Evolutionary conservation across 37 sponge, comb jelly and placozoan genomes (phyloP).

Genomic region (Aphrocallistes beatrix): DNA sequence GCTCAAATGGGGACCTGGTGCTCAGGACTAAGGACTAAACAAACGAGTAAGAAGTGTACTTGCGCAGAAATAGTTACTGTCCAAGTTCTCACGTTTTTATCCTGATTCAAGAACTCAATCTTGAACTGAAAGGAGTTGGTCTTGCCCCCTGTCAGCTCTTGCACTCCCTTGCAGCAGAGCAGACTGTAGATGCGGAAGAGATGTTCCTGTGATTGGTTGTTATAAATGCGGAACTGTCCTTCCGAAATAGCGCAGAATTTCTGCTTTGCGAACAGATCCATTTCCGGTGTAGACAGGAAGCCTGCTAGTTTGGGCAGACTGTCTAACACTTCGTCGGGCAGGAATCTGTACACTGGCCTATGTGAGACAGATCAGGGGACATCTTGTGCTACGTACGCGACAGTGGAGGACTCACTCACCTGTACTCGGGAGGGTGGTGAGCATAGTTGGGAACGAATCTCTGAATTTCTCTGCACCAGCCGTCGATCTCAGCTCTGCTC

Average conservation of each 20-base stretch:
- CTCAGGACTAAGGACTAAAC: background rate
- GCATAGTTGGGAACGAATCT: background rate
- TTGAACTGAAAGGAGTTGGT: background rate
- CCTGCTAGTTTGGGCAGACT: background rate
- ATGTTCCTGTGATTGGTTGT: background rate
- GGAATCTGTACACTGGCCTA: background rate
- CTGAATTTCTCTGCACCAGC: background rate
- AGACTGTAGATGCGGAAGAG: background rate
- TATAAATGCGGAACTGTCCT: background rate
- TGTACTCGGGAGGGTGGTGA: background rate
- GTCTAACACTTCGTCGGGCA: background rate
- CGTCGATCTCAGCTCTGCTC: slow-evolving; percentile 1
- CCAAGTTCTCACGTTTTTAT: background rate
- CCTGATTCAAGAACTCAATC: background rate
- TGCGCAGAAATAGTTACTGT: too few species aligned
- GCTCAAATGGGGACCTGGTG: background rate
- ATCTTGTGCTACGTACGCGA: background rate
- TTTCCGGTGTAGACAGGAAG: background rate
- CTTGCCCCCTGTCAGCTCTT: background rate
- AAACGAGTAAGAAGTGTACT: background rate
- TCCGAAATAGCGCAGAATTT: background rate
- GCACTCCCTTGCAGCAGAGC: background rate
- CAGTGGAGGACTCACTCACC: background rate
- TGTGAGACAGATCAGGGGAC: background rate
- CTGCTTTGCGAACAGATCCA: background rate